Evolutionary conservation across 2,888 invertebrate genomes (phyloP), one percentile per base, ranked within the genome.

Genomic region (Synergus gifuensis): DNA sequence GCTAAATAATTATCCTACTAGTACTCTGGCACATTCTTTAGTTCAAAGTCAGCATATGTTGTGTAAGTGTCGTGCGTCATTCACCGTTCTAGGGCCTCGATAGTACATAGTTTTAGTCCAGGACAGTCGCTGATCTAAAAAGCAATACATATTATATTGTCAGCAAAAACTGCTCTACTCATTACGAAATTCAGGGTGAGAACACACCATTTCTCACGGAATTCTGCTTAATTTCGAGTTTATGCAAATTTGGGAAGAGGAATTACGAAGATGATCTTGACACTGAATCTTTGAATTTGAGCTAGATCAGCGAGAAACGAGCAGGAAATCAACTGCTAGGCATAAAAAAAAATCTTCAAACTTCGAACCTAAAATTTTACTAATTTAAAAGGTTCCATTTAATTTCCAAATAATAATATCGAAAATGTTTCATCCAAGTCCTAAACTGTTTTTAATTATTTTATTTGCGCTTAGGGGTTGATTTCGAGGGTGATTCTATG

Each of bases 1-100:
- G 64, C 16, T 14, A 40, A 64, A 36, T 64, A 40, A 64, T 64
- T 64, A 64, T 64, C 9, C 16, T 36, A 28, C 62, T 63, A 14
- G 28, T 36, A 12, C 28, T 1, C 16, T 62, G 36, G 36, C 14
- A 63, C 63, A 63, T 63, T 63, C 63, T 40, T 63, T 36, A 14
- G 40, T 36, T 40, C 36, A 8, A 36, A 28, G 63, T 63, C 36
- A 40, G 36, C 9, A 9, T 36, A 8, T 16, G 16, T 7, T 5
- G 16, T 63, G 1, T 63, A 36, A 36, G 16, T 36, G 3, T 16
- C 63, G 16, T 36, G 28, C 28, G 16, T 16, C 22, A 62, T 62
- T 62, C 28, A 62, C 62, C 8, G 62, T 62, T 62, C 14, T 62
- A 62, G 62, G 28, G 12, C 12, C 28, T 28, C 28, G 9, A 28